Evolutionary conservation across 2,888 invertebrate genomes (phyloP).

Genomic region (Frankliniella fusca): DNA sequence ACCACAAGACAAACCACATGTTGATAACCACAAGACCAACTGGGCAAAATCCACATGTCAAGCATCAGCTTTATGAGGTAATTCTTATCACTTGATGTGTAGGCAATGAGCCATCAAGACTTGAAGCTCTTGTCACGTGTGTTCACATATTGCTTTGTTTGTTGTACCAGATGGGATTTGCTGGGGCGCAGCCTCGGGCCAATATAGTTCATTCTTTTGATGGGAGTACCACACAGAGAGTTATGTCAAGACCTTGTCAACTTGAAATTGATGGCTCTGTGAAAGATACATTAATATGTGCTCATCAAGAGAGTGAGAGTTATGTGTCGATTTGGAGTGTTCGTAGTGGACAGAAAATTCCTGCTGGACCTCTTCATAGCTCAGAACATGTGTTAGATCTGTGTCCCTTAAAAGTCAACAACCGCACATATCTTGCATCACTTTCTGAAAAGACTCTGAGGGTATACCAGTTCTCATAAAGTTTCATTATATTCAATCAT

Average conservation of each 20-base stretch:
- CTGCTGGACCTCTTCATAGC: neutral
- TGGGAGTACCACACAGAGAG: neutral
- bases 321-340: neutral
- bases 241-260: neutral
- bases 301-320: neutral
- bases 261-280: neutral
- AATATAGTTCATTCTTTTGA: neutral
- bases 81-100: neutral
- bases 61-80: neutral
- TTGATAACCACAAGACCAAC: constrained; percentile 67
- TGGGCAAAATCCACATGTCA: neutral
- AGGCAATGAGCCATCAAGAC: neutral
- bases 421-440: neutral
- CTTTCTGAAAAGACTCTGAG: neutral
- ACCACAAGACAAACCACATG: constrained; percentile 59
- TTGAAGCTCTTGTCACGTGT: neutral
- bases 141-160: neutral
- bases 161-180: neutral
- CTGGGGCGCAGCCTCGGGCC: neutral
- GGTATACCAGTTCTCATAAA: neutral
- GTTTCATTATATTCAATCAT: neutral
- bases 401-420: neutral
- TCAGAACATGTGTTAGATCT: neutral
- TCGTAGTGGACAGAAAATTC: neutral
- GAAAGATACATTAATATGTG: constrained; percentile 14